Evolutionary conservation across 2,888 invertebrate species (phyloP).

Genomic region (Rhabditophanes sp.): DNA sequence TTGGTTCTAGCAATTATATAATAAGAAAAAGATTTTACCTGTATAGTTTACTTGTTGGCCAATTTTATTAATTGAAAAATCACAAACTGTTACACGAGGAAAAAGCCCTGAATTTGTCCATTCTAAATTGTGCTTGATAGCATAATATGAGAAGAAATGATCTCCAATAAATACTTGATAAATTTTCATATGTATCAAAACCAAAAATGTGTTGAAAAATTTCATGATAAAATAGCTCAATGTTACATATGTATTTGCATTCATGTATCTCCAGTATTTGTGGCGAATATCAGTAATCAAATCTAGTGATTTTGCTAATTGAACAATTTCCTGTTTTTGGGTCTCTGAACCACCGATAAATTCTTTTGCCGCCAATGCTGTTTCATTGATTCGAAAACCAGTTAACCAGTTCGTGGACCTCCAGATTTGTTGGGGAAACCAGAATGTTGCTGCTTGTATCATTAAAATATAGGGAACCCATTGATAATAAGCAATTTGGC

Average conservation of each 20-base stretch:
- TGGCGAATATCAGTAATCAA: too few species aligned
- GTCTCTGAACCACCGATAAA: too few species aligned
- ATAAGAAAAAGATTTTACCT: too few species aligned
- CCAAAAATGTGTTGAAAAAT: constrained; percentile 30
- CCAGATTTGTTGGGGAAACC: constrained; percentile 20
- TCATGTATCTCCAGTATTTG: too few species aligned
- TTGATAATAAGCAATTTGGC: constrained; percentile 8
- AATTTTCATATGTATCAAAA: constrained; percentile 13
- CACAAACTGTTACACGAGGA: constrained; percentile 22
- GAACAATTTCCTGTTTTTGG: too few species aligned
- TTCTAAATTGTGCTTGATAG: too few species aligned
- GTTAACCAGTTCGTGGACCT: constrained; percentile 15
- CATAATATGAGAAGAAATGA: too few species aligned
- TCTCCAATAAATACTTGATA: constrained; percentile 14
- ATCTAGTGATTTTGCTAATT: too few species aligned
- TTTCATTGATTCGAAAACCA: too few species aligned
- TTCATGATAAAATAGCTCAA: constrained; percentile 36
- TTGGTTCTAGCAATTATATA: too few species aligned
- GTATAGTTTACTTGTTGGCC: too few species aligned
- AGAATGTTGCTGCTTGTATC: constrained; percentile 16
- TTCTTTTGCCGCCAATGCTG: not conserved
- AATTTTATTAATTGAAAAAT: constrained; percentile 10
- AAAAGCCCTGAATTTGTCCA: constrained; percentile 18
- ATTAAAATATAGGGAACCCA: constrained; percentile 27
- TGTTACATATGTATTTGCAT: too few species aligned